Base-by-base conservation (phyloP, 2,113 vertebrate species). In the Odocoileus hemionus region DNA sequence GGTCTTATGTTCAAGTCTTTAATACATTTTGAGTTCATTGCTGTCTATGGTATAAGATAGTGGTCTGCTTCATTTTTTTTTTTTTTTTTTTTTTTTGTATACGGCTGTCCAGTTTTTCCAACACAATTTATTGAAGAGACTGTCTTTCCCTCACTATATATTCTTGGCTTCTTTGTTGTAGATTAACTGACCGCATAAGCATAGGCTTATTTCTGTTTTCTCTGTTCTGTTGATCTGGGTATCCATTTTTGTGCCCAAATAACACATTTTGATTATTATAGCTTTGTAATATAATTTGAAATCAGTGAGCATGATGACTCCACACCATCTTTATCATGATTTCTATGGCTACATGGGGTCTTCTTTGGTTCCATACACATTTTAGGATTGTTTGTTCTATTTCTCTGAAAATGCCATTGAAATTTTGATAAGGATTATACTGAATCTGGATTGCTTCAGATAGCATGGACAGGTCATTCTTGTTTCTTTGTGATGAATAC, bases 401-500 rank as follows among this genome's bases (percentile, higher is more conserved):
- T 79, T 86, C 58, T 67, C 13, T 86, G 82, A 55, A 79, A 91
- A 64, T 54, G 58, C 23, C 36, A 47, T 23, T 79, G 47, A 33
- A 45, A 64, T 55, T 91, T 28, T 95, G 7, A 64, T 36, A 45
- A 15, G 21, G 64, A 78, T 61, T 60, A 47, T 57, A 47, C 10
- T 47, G 55, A 86, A 91, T 61, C 45, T 54, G 52, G 64, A 36
- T 36, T 28, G 67, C 36, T 61, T 78, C 25, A 6, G n/a, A 36
- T 45, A 45, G 21, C 47, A 95, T 28, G 30, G 39, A 45, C 15
- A 7, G n/a, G 11, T 9, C 83, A 28, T 11, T 92, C 76, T 84
- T 79, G 96, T 89, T 30, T 70, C 64, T 97, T 95, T 94, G 88
- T 95, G 80, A 92, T 96, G 61, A 47, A 28, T 89, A 47, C 47